Evolutionary conservation across 37 sponge, comb jelly and placozoan genomes (phyloP), one percentile per base, ranked within the genome.

Genomic region (Ephydatia muelleri): DNA sequence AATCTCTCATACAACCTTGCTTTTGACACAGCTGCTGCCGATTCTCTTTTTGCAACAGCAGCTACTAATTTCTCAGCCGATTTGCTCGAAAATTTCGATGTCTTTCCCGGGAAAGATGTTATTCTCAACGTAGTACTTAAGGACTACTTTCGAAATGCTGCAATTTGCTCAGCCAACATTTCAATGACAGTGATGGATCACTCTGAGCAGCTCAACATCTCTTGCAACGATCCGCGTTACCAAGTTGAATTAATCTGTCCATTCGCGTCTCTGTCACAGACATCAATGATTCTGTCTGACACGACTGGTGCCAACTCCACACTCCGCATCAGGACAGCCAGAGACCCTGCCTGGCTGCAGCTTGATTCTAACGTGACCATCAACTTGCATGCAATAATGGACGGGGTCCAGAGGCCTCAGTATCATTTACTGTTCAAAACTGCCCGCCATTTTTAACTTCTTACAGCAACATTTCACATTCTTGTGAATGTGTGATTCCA

Each of bases 41-140:
- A 76, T 23, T 38, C 32, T 36, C 0, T 76, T 0, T 27, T 40
- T 76, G 35, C 13, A 5, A 72, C 38, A 38, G 25, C 77, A 28
- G 33, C 32, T 14, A 76, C 77, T 2, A 76, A 76, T 37, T 0
- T 38, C 77, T 40, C 35, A 0, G 35, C 13, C 1, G 22, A 9
- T 5, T 37, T 32, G 28, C 38, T 14, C 13, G 28, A 21, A 57
- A 25, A 79, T 38, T 19, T 38, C 31, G 27, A 21, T 13, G 35
- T 76, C 12, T 76, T 64, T 25, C 80, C 80, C 2, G 80, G 80
- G 29, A 64, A 37, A 31, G 29, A 29, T 25, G 49, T 79, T 29
- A 3, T 57, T 9, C 30, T 79, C 14, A 79, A 79, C 25, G 65
- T 79, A 13, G 2, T 66, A 1, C 0, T 79, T 39, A 9, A 1